Evolutionary conservation across 2,113 vertebrate species (phyloP).

Genomic region (Campylorhamphus procurvoides): DNA sequence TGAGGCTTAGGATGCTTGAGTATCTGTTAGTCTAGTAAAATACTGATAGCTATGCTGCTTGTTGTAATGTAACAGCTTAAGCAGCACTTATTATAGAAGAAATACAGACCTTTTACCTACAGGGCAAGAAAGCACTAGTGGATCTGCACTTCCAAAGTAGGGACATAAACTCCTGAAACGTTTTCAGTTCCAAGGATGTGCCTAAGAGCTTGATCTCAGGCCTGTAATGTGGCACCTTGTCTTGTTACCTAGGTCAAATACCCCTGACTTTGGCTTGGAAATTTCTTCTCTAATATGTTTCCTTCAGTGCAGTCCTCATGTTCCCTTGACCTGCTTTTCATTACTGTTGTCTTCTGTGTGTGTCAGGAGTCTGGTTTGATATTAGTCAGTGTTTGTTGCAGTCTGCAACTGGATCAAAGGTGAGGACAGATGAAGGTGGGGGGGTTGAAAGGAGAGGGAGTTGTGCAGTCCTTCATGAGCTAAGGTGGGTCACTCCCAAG

Average conservation of each 20-base stretch:
- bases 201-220: neutral
- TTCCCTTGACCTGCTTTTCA: neutral
- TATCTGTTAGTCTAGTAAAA: neutral
- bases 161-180: neutral
- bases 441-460: neutral
- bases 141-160: neutral
- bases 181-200: neutral
- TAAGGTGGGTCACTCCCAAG: neutral
- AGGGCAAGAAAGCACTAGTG: neutral
- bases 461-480: neutral
- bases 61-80: neutral
- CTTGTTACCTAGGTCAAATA: neutral
- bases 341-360: accelerated
- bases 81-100: neutral
- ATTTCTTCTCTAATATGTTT: neutral
- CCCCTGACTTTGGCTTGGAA: neutral
- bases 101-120: neutral
- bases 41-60: neutral
- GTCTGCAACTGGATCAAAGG: neutral
- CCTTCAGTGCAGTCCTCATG: neutral
- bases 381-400: accelerated
- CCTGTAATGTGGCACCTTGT: accelerated
- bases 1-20: neutral
- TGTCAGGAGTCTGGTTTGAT: neutral
- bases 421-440: neutral